These are phyloP conservation scores for Tragelaphus imberbis DNA, from an alignment of 2,113 vertebrate genomes.

Conservation along the genomic window DNA sequence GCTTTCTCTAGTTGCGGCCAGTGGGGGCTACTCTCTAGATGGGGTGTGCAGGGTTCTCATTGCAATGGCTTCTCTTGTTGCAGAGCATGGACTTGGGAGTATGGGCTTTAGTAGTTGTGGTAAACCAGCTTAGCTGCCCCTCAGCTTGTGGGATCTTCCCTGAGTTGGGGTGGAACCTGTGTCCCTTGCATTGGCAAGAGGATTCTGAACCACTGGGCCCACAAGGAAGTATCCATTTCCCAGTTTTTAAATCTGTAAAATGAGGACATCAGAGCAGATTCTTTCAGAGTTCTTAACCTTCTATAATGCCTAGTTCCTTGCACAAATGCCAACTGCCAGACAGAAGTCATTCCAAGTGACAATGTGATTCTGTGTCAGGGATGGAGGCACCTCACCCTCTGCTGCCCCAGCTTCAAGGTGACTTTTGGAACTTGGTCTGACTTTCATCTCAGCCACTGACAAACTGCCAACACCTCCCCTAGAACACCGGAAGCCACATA, in stretches of 20 bases:
- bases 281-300: neutral
- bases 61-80: neutral
- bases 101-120: neutral
- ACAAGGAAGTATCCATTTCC: neutral
- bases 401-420: neutral
- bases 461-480: neutral
- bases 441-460: neutral
- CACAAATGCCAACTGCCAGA: neutral
- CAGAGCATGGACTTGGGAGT: neutral
- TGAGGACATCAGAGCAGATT: neutral
- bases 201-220: neutral
- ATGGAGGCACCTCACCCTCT: no score
- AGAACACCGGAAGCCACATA: neutral
- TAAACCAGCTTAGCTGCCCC: neutral
- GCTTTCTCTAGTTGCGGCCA: neutral
- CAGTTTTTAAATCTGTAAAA: neutral
- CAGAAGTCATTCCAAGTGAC: neutral
- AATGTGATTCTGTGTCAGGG: neutral
- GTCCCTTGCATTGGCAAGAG: neutral
- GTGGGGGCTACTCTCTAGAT: neutral
- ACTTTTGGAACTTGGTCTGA: neutral
- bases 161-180: neutral
- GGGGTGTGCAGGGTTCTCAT: neutral
- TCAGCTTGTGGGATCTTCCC: neutral
- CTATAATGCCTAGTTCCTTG: neutral